phyloP scores from a whole-genome alignment of 1,140 invertebrate genomes.

The Drosophila subobscura region DNA sequence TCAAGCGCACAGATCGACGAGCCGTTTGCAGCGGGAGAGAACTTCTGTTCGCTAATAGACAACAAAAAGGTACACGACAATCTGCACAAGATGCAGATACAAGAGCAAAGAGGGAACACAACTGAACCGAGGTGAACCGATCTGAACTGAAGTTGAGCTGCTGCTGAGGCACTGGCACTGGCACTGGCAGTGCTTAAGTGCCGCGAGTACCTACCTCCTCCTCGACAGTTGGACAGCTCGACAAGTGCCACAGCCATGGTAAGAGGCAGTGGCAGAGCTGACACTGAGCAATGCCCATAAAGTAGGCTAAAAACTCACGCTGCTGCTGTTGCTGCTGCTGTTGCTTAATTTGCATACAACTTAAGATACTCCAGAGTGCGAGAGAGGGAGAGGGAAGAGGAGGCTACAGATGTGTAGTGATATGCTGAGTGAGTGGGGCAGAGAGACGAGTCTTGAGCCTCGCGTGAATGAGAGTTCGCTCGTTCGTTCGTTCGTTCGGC shows the following conservation, averaged over 20 bases:
- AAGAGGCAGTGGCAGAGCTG: slow-evolving; percentile 39
- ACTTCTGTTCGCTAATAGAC: slow-evolving; percentile 67
- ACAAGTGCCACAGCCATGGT: slow-evolving; percentile 52
- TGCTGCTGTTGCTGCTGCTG: slow-evolving; percentile 44
- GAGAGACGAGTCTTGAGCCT: slow-evolving; percentile 24
- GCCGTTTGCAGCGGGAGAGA: slow-evolving; percentile 21
- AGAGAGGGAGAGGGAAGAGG: slow-evolving; percentile 17
- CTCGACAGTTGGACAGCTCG: slow-evolving; percentile 59
- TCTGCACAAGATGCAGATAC: slow-evolving; percentile 54
- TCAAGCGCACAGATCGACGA: slow-evolving; percentile 52
- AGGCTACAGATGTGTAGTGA: background rate
- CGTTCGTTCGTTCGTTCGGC: slow-evolving; percentile 32
- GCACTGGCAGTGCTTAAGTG: slow-evolving; percentile 72
- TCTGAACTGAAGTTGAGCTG: slow-evolving; percentile 19
- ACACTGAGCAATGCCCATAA: slow-evolving; percentile 70
- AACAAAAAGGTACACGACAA: slow-evolving; percentile 76
- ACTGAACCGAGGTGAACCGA: too few relatives aligned
- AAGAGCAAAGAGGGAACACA: slow-evolving; percentile 27
- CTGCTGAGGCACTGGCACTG: slow-evolving; percentile 21
- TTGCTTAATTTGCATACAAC: slow-evolving; percentile 79
- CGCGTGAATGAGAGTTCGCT: slow-evolving; percentile 68
- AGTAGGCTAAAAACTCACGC: slow-evolving; percentile 68
- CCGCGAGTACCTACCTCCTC: slow-evolving; percentile 45
- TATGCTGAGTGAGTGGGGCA: slow-evolving; percentile 17
- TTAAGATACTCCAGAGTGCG: slow-evolving; percentile 46